phyloP scores from a whole-genome alignment of 2,113 vertebrate genomes.

The Dicerorhinus sumatrensis region DNA sequence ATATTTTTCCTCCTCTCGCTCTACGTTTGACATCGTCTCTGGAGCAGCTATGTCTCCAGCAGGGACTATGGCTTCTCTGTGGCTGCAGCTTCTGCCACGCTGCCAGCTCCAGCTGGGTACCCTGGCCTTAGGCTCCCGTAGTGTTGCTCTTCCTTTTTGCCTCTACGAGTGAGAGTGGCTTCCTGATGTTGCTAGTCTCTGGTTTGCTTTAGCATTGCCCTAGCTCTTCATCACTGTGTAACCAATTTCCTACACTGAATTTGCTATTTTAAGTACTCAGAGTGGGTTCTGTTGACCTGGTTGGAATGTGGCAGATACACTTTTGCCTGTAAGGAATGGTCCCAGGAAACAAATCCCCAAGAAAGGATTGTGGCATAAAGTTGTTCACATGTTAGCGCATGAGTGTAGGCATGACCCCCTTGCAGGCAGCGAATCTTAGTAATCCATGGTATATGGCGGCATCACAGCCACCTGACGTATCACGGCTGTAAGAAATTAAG shows the following conservation, averaged over 20 bases:
- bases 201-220: not conserved
- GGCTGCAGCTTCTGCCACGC: not conserved
- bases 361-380: not conserved
- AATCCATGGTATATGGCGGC: not conserved
- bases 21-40: not conserved
- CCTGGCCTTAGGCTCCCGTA: not conserved
- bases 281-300: not conserved
- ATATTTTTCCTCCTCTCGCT: not conserved
- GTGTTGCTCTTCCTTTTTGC: not conserved
- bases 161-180: fast-evolving
- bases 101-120: not conserved
- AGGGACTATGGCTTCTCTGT: not conserved
- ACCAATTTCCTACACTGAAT: not conserved
- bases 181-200: not conserved
- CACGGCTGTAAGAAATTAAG: not conserved
- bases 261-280: not conserved
- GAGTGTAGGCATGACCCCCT: not conserved
- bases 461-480: not conserved
- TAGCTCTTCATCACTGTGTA: not conserved
- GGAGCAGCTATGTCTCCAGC: not conserved
- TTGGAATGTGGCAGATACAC: not conserved
- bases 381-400: not conserved
- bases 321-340: not conserved
- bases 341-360: not conserved
- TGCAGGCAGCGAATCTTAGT: not conserved